phyloP scores from a whole-genome alignment of 2,888 invertebrate genomes.

The Andricus quercusramuli region DNA sequence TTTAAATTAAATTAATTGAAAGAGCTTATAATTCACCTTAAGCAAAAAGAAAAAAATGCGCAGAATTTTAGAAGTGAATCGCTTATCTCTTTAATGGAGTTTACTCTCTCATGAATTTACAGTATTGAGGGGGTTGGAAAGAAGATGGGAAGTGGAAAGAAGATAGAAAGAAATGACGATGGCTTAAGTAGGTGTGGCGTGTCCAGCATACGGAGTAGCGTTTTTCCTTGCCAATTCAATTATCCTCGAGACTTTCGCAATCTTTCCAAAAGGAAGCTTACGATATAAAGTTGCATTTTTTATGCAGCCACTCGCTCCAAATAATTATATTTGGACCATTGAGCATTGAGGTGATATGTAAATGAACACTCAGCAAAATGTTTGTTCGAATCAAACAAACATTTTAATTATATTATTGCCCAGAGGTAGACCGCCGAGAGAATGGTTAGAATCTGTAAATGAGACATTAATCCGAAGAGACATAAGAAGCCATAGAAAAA shows the following conservation, averaged over 20 bases:
- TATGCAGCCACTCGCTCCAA: not conserved
- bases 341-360: not conserved
- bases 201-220: slow-evolving; percentile 10
- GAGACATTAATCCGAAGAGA: too few relatives aligned
- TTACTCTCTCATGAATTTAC: slow-evolving; percentile 22
- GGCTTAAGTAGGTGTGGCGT: slow-evolving; percentile 26
- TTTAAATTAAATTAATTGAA: not conserved
- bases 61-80: not conserved
- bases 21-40: not conserved
- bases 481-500: too few relatives aligned
- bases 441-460: too few relatives aligned
- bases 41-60: not conserved
- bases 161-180: slow-evolving; percentile 21
- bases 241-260: slow-evolving; percentile 15
- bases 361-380: too few relatives aligned
- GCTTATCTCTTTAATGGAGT: not conserved
- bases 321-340: slow-evolving; percentile 4
- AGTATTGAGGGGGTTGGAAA: not conserved
- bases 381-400: too few relatives aligned
- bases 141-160: slow-evolving; percentile 7
- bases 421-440: too few relatives aligned
- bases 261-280: slow-evolving; percentile 11
- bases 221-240: slow-evolving; percentile 34
- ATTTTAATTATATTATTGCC: too few relatives aligned
- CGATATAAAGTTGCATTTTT: not conserved